These are phyloP conservation scores for Tetranychus piercei DNA, from an alignment of 2,888 invertebrate species.

Conservation along the genomic window DNA sequence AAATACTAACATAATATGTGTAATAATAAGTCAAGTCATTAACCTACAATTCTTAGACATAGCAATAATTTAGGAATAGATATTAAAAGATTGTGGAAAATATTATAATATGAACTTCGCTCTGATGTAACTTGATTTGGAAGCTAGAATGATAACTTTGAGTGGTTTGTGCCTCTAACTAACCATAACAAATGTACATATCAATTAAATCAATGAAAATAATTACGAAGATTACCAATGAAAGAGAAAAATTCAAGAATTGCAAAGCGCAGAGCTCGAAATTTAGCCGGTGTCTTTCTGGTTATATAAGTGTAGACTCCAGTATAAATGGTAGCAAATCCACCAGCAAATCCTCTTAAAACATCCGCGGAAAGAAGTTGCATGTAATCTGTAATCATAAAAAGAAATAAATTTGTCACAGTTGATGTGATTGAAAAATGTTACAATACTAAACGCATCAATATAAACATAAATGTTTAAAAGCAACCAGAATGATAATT, in stretches of 20 bases:
- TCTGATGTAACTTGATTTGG: too few species aligned
- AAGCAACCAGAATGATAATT: too few species aligned
- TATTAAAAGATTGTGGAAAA: too few species aligned
- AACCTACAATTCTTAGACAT: too few species aligned
- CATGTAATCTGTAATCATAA: neutral
- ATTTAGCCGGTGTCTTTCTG: conserved; percentile 7
- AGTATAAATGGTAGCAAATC: conserved; percentile 11
- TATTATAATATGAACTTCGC: too few species aligned
- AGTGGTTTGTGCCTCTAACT: too few species aligned
- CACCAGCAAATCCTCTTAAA: neutral
- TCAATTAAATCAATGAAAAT: neutral
- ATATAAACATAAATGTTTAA: neutral
- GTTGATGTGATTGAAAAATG: neutral
- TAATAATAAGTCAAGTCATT: too few species aligned
- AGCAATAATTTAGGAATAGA: too few species aligned
- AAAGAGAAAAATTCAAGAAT: conserved; percentile 10
- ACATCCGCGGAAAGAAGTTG: neutral
- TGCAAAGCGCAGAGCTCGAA: conserved; percentile 11
- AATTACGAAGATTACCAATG: conserved; percentile 1
- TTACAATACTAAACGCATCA: neutral
- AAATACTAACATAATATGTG: too few species aligned
- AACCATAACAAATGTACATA: neutral
- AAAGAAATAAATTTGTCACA: neutral
- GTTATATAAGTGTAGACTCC: conserved; percentile 13
- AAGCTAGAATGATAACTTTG: too few species aligned